phyloP scores from a whole-genome alignment of 2,888 invertebrate species.

The Anthrax anthrax region DNA sequence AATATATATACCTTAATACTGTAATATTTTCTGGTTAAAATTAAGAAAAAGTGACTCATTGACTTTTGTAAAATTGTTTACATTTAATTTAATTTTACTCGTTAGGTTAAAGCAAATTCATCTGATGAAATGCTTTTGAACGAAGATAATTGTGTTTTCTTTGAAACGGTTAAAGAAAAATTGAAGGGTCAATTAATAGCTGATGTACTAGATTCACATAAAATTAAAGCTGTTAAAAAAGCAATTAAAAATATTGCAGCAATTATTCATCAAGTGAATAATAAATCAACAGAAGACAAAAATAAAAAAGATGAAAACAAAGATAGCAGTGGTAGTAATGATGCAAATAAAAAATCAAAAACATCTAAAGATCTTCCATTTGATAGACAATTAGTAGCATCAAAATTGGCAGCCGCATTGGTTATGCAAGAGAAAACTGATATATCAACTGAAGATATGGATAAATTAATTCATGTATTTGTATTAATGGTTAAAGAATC shows the following conservation, averaged over 20 bases:
- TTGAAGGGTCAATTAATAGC: conserved; percentile 63
- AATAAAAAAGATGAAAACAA: conserved; percentile 14
- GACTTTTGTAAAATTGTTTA: too few species aligned
- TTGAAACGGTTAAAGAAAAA: conserved; percentile 78
- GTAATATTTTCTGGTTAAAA: too few species aligned
- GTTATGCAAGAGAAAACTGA: conserved; percentile 68
- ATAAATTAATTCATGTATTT: conserved; percentile 65
- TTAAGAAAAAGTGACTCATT: too few species aligned
- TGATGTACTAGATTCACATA: conserved; percentile 43
- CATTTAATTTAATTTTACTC: not conserved
- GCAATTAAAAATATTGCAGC: conserved; percentile 65
- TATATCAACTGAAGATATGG: conserved; percentile 63
- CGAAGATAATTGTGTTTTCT: conserved; percentile 57
- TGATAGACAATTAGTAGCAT: conserved; percentile 65
- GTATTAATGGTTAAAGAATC: conserved; percentile 53
- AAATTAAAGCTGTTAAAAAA: conserved; percentile 55
- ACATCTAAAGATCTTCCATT: conserved; percentile 43
- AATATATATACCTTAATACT: too few species aligned
- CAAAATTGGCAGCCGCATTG: conserved; percentile 66
- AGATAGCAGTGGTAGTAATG: conserved; percentile 19
- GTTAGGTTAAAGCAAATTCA: conserved; percentile 45
- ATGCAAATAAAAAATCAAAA: conserved; percentile 27
- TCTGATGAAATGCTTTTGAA: conserved; percentile 58
- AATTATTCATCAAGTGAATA: conserved; percentile 50
- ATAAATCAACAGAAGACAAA: conserved; percentile 27